A percentile compares a stretch with the other conserved stretches of the same genome.
Conservation (phyloP, 2,113 vertebrate genomes). For the Nesogale talazaci region DNA sequence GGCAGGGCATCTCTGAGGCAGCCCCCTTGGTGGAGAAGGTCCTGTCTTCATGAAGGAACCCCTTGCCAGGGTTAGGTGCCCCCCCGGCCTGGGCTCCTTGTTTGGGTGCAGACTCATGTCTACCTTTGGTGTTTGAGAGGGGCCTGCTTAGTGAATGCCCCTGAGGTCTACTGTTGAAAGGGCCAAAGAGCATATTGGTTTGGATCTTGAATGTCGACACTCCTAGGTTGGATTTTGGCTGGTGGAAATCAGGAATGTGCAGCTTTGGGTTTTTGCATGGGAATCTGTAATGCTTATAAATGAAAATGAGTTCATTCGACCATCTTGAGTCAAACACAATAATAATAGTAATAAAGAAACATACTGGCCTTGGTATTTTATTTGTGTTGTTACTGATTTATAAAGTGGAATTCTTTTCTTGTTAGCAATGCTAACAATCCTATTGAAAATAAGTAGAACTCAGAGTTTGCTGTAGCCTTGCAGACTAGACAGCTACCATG, state of each 20-base stretch:
- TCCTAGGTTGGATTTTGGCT: slow-evolving; percentile 11
- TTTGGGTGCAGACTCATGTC: slow-evolving; percentile 3
- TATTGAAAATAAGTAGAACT: not conserved
- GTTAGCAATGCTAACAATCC: not conserved
- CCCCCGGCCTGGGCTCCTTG: not conserved
- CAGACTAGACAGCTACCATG: not conserved
- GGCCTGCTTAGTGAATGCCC: not conserved
- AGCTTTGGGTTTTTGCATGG: slow-evolving; percentile 81
- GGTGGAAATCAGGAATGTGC: slow-evolving; percentile 63
- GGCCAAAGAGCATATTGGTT: slow-evolving; percentile 30
- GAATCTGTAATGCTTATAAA: slow-evolving; percentile 82
- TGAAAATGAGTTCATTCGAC: slow-evolving; percentile 76
- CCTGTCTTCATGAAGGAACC: slow-evolving; percentile 30
- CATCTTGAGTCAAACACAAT: slow-evolving; percentile 72
- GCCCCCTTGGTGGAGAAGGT: not conserved
- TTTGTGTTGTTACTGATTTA: slow-evolving; percentile 46
- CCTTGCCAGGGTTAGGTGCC: slow-evolving; percentile 15
- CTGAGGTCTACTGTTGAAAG: slow-evolving; percentile 18
- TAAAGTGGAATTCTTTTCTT: not conserved
- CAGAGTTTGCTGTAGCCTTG: not conserved
- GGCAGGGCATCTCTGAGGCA: slow-evolving; percentile 17
- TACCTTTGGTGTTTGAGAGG: not conserved
- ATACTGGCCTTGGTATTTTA: slow-evolving; percentile 69
- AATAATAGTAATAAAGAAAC: slow-evolving; percentile 70
- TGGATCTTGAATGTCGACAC: slow-evolving; percentile 61